Percentiles rank a stretch among this genome's conserved stretches.
Conservation (phyloP, 2,888 invertebrate genomes). For the Ditylenchus weischeri region DNA sequence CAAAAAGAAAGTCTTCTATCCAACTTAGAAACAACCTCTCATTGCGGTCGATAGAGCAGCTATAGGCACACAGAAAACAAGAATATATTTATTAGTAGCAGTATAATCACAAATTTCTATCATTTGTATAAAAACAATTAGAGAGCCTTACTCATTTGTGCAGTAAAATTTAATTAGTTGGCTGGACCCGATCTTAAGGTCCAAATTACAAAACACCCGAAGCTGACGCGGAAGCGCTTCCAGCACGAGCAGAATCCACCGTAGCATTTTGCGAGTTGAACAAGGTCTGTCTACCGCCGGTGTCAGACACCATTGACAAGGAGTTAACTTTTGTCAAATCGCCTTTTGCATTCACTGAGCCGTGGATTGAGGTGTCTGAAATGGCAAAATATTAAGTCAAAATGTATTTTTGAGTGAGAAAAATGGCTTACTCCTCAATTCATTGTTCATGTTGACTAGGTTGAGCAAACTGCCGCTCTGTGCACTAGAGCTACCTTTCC, state of each 20-base stretch:
- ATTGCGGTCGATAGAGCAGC: conserved; percentile 2
- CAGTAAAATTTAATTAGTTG: not conserved
- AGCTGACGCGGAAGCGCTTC: conserved; percentile 13
- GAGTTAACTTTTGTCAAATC: conserved; percentile 17
- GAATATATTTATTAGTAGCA: not conserved
- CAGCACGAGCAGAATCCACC: conserved; percentile 10
- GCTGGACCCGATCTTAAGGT: not conserved
- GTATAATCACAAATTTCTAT: conserved; percentile 5
- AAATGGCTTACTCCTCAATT: conserved; percentile 9
- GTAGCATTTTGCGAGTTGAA: conserved; percentile 24
- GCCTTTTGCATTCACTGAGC: conserved; percentile 16
- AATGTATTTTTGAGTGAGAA: too few relatives aligned
- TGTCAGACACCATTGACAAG: conserved; percentile 18
- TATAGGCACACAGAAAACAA: not conserved
- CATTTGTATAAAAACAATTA: conserved; percentile 3
- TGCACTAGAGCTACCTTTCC: conserved; percentile 14
- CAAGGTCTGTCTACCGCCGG: conserved; percentile 16
- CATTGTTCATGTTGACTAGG: conserved; percentile 14
- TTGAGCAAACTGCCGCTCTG: conserved; percentile 11
- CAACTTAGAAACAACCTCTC: conserved; percentile 7
- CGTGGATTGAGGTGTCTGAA: conserved; percentile 19
- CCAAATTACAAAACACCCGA: conserved; percentile 6
- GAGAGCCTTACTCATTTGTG: not conserved
- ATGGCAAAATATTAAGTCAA: too few relatives aligned
- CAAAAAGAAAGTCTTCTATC: conserved; percentile 13